These are phyloP conservation scores for Zalophus californianus DNA, from an alignment of 2,797 vertebrate species.

Conservation along the genomic window DNA sequence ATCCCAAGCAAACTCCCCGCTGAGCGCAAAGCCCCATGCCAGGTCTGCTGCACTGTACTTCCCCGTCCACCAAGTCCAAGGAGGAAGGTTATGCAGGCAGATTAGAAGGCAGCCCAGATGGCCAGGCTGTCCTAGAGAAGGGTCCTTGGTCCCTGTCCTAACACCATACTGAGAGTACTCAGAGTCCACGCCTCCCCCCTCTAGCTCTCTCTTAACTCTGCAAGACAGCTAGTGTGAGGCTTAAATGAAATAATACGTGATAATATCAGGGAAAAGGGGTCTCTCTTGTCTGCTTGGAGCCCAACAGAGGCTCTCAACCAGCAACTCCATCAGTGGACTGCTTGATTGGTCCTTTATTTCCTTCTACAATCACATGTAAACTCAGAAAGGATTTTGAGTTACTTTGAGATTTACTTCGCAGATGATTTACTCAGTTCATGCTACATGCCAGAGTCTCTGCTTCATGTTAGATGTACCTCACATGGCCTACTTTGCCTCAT, in stretches of 20 bases:
- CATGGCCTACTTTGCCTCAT: neutral
- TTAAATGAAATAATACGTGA: neutral
- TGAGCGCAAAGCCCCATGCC: neutral
- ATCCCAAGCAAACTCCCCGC: neutral
- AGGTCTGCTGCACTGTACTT: neutral
- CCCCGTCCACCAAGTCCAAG: neutral
- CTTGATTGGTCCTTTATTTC: neutral
- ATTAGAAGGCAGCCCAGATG: neutral
- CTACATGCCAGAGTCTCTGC: neutral
- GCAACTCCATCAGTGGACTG: neutral
- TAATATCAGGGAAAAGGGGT: neutral
- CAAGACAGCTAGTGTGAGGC: neutral
- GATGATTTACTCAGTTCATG: neutral
- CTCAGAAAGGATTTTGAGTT: neutral
- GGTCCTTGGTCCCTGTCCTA: neutral
- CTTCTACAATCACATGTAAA: neutral
- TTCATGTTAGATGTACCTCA: neutral
- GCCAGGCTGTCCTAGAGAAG: neutral
- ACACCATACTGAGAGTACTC: neutral
- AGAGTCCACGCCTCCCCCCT: neutral
- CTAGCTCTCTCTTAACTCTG: neutral
- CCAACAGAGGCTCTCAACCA: neutral
- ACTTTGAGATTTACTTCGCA: slow-evolving; percentile 13
- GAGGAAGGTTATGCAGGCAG: neutral
- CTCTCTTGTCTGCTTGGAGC: neutral